These are phyloP conservation scores for Nebria brevicollis DNA, from an alignment of 2,888 invertebrate species.

Conservation along the genomic window DNA sequence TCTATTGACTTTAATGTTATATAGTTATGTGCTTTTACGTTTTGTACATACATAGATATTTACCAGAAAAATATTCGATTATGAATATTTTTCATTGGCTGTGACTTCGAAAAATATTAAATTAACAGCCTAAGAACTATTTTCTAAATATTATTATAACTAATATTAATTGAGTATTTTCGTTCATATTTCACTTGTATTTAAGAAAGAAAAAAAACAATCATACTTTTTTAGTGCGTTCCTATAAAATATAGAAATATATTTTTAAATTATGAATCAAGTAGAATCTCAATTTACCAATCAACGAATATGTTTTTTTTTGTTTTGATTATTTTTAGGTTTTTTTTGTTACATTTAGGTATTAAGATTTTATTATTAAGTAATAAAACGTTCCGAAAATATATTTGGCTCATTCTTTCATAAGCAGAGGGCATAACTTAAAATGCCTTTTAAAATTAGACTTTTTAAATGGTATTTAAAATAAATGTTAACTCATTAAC, in stretches of 20 bases:
- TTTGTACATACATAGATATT: background rate
- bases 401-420: background rate
- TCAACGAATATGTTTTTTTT: background rate
- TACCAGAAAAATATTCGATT: background rate
- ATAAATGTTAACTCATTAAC: too few relatives aligned
- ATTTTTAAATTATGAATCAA: background rate
- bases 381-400: background rate
- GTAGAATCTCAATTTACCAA: background rate
- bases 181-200: background rate
- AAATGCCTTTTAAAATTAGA: background rate
- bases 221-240: background rate
- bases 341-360: background rate
- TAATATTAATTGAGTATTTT: background rate
- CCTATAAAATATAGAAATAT: background rate
- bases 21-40: background rate
- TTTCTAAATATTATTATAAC: background rate
- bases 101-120: background rate
- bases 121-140: background rate
- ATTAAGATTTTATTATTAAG: background rate
- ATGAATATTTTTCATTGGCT: background rate
- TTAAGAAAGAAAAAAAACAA: background rate
- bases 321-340: background rate
- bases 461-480: too few relatives aligned
- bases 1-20: background rate
- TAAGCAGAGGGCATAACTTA: background rate